Evolutionary conservation across 2,888 invertebrate species (phyloP), one percentile per base, ranked within the genome.

Genomic region (Chaetogeoica ovagalla): DNA sequence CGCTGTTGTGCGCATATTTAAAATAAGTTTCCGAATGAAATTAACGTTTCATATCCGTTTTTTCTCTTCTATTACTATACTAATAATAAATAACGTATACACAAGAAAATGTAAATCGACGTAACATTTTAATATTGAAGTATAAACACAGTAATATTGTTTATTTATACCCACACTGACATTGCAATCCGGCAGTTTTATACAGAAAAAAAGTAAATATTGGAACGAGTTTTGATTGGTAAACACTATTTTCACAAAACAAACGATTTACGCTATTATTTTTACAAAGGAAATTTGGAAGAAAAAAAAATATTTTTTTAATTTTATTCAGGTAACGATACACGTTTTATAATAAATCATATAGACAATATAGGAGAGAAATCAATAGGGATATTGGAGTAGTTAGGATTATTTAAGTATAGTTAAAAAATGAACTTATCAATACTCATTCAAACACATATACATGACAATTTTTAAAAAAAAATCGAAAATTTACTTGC

Each of bases 11-110:
- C 43, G 23, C 57, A n/a, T 59, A 66, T 66, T 57, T 57, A 19
- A 43, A 43, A 59, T 66, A 43, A 39, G 43, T 30, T 43, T 57
- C 21, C 39, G 65, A 74, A 74, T 66, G 43, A 57, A 66, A 75
- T 66, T 23, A 65, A 63, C 37, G 17, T 39, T 63, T 57, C 8
- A n/a, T 19, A 30, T 52, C 48, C 0, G 59, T 43, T 2, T 48
- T 62, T n/a, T 59, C 59, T 21, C 13, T 71, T 43, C 23, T n/a
- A n/a, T n/a, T n/a, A n/a, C n/a, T n/a, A n/a, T n/a, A 23, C 23
- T n/a, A 52, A 63, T 37, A 52, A 65, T 21, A 74, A 55, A 21
- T 15, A 48, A 74, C 11, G 39, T 59, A 43, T 48, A 59, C 43
- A 59, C 11, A 68, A 75, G 39, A n/a, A 43, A 75, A 59, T 43